Evolutionary conservation across 2,113 vertebrate genomes (phyloP).

Genomic region (Sprattus sprattus): DNA sequence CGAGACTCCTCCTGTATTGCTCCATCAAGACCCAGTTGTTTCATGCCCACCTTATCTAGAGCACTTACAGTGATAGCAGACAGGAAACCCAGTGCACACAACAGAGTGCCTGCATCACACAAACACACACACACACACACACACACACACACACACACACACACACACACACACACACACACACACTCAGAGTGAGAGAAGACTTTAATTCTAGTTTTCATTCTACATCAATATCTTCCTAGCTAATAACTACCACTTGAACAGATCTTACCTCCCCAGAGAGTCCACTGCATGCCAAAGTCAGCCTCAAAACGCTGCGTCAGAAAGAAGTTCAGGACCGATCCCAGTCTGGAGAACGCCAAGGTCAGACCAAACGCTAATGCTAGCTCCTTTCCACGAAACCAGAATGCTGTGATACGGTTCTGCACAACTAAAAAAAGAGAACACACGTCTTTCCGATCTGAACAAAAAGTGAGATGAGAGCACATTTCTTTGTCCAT

Average conservation of each 20-base stretch:
- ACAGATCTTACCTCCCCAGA: conserved; percentile 71
- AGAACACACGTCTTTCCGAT: background rate
- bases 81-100: conserved; percentile 74
- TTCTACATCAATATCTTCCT: background rate
- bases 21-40: conserved; percentile 75
- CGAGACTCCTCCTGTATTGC: conserved; percentile 75
- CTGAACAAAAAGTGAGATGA: background rate
- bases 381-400: conserved; percentile 80
- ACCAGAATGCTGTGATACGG: conserved; percentile 80
- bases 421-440: conserved; percentile 75
- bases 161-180: conserved; percentile 25
- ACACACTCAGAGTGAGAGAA: no score
- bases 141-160: background rate
- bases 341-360: conserved; percentile 78
- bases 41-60: conserved; percentile 77
- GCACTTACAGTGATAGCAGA: conserved; percentile 71
- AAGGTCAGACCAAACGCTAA: conserved; percentile 77
- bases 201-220: no score
- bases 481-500: background rate
- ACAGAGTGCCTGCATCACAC: conserved; percentile 63
- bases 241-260: background rate
- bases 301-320: conserved; percentile 74
- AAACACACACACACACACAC: background rate
- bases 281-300: conserved; percentile 80
- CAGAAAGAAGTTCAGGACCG: conserved; percentile 81